Conservation (phyloP, 2,888 invertebrate genomes). For the Chrysolina haemoptera region DNA sequence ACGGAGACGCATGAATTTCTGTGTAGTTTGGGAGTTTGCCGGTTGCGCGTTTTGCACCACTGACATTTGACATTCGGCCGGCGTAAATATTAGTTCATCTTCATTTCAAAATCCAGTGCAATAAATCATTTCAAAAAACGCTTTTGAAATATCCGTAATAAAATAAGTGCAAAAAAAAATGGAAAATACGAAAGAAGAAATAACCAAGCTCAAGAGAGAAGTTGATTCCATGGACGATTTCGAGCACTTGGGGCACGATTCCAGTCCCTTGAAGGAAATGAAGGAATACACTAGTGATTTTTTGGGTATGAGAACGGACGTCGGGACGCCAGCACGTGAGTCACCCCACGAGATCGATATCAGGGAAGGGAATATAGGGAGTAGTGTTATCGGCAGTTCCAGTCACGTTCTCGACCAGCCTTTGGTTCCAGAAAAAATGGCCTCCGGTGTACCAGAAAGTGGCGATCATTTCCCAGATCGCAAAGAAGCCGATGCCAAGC, state of each 20-base stretch:
- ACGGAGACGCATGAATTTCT: background rate
- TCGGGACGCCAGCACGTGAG: constrained; percentile 57
- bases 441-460: constrained; percentile 64
- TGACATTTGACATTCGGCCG: constrained; percentile 15
- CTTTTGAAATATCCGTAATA: background rate
- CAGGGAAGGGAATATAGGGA: constrained; percentile 65
- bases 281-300: constrained; percentile 65
- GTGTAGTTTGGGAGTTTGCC: background rate
- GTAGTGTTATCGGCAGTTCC: constrained; percentile 54
- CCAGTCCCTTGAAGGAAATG: constrained; percentile 66
- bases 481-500: constrained; percentile 62
- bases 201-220: constrained; percentile 69
- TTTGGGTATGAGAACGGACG: constrained; percentile 60
- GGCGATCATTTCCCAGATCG: constrained; percentile 66
- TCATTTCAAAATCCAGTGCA: background rate
- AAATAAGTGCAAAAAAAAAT: constrained; percentile 32
- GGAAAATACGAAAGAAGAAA: constrained; percentile 48
- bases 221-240: constrained; percentile 83
- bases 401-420: constrained; percentile 51
- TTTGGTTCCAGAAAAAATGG: constrained; percentile 58
- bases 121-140: background rate
- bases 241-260: constrained; percentile 80
- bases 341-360: constrained; percentile 65
- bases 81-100: constrained; percentile 4
- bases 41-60: background rate